Conservation (phyloP, 2,797 vertebrate genomes). For the Poeciliopsis presidionis region DNA sequence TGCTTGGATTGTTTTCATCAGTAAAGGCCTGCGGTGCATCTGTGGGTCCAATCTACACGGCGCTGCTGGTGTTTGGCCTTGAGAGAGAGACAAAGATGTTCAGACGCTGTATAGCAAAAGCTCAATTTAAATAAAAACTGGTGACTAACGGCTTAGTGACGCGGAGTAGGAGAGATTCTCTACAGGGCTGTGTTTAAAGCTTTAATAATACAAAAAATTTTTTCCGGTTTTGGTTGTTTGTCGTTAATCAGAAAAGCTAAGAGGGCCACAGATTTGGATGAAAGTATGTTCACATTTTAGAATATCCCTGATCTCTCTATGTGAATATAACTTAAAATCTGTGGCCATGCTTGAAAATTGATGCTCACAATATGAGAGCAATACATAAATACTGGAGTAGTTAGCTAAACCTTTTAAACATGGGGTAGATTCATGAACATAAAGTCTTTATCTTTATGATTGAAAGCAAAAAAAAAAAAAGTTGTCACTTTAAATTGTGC, state of each 20-base stretch:
- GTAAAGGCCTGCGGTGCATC: constrained; percentile 13
- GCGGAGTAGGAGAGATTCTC: not conserved
- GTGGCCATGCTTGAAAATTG: not conserved
- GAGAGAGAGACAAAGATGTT: not conserved
- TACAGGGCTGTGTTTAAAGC: not conserved
- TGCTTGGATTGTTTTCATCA: constrained; percentile 15
- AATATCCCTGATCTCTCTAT: not conserved
- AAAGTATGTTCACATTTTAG: not conserved
- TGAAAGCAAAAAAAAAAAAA: not conserved
- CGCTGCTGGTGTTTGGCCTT: constrained; percentile 10
- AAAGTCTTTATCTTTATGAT: not conserved
- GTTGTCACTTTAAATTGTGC: not conserved
- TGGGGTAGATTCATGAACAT: not conserved
- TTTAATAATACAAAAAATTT: not conserved
- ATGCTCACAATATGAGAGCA: not conserved
- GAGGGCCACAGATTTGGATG: not conserved
- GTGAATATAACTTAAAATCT: not conserved
- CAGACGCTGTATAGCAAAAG: not conserved
- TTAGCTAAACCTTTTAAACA: not conserved
- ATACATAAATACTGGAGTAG: not conserved
- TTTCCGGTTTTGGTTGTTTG: not conserved
- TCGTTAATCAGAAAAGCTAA: not conserved
- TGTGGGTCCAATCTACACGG: constrained; percentile 19
- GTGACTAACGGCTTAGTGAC: not conserved
- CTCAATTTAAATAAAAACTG: not conserved